phyloP scores from a whole-genome alignment of 2,888 invertebrate genomes.

The Stenichneumon culpator region DNA sequence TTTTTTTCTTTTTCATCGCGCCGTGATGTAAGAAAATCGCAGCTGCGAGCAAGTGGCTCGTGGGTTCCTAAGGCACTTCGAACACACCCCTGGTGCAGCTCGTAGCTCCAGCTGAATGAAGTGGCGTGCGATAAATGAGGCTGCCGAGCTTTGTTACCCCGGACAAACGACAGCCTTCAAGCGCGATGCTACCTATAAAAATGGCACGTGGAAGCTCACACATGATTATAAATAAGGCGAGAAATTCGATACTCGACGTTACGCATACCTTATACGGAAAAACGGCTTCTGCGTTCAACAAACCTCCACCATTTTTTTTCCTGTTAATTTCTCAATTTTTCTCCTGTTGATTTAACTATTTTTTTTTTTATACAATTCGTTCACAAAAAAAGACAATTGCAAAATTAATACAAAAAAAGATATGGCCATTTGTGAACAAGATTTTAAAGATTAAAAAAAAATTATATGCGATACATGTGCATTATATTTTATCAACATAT shows the following conservation, averaged over 20 bases:
- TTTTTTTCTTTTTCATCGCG: not conserved
- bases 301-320: too few relatives aligned
- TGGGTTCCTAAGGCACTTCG: not conserved
- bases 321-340: too few relatives aligned
- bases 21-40: constrained; percentile 13
- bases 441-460: too few relatives aligned
- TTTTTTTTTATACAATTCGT: too few relatives aligned
- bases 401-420: too few relatives aligned
- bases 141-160: constrained; percentile 2
- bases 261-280: not conserved
- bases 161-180: constrained; percentile 33
- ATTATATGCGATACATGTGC: too few relatives aligned
- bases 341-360: too few relatives aligned
- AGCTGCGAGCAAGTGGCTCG: constrained; percentile 4
- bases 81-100: constrained; percentile 3
- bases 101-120: constrained; percentile 3
- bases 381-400: too few relatives aligned
- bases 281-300: not conserved
- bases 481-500: too few relatives aligned
- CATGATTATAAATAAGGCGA: constrained; percentile 52
- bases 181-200: constrained; percentile 50
- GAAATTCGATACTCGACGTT: constrained; percentile 54
- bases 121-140: constrained; percentile 16
- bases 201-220: constrained; percentile 35
- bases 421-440: too few relatives aligned